phyloP scores from a whole-genome alignment of 2,888 invertebrate species.

The Pemphredon lugubris region DNA sequence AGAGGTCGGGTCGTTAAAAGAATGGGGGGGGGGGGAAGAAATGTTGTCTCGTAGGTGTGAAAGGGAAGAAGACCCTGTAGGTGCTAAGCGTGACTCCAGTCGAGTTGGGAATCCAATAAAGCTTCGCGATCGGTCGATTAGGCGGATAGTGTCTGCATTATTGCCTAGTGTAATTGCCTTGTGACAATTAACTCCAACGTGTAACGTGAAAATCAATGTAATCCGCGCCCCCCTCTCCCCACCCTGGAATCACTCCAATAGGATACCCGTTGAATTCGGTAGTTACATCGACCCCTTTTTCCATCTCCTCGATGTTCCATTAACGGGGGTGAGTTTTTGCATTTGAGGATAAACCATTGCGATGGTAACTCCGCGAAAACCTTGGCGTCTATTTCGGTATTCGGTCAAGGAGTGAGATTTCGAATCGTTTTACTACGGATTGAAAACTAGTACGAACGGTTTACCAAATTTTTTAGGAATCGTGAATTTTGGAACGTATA shows the following conservation, averaged over 20 bases:
- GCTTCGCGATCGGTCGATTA: conserved; percentile 38
- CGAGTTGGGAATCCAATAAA: conserved; percentile 42
- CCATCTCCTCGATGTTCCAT: too few relatives aligned
- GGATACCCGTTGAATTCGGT: too few relatives aligned
- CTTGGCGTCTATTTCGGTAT: too few relatives aligned
- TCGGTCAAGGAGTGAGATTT: too few relatives aligned
- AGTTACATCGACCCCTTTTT: not conserved
- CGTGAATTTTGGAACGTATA: too few relatives aligned
- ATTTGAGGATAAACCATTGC: too few relatives aligned
- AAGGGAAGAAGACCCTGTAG: conserved; percentile 1
- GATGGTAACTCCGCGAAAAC: too few relatives aligned
- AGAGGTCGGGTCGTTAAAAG: conserved; percentile 2
- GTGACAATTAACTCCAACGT: conserved; percentile 41
- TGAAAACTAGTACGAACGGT: too few relatives aligned
- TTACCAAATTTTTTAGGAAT: too few relatives aligned
- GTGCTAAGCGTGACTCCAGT: conserved; percentile 19
- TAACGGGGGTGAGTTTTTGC: too few relatives aligned
- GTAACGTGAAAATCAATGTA: conserved; percentile 41
- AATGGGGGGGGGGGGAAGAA: conserved; percentile 3
- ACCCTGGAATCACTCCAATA: too few relatives aligned
- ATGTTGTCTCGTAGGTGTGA: conserved; percentile 2
- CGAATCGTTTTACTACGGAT: too few relatives aligned
- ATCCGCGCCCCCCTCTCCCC: conserved; percentile 9
- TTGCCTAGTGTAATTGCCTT: conserved; percentile 50
- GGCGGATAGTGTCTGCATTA: conserved; percentile 44